Evolutionary conservation across 2,113 vertebrate species (phyloP).

Genomic region (Holacanthus passer): DNA sequence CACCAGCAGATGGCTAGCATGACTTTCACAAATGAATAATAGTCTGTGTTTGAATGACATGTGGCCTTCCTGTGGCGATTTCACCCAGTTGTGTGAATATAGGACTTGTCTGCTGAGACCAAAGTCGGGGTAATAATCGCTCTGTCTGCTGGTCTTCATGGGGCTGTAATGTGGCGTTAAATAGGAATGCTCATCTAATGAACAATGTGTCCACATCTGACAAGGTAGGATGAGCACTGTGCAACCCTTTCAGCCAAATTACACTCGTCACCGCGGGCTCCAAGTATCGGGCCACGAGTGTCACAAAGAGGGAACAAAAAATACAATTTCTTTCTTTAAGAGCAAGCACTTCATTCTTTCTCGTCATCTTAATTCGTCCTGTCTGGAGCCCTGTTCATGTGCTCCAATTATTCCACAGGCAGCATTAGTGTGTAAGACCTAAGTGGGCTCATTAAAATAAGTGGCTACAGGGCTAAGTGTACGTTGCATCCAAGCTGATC

Average conservation of each 20-base stretch:
- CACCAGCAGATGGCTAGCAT: constrained; percentile 43
- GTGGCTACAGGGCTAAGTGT: constrained; percentile 67
- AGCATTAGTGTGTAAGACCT: constrained; percentile 72
- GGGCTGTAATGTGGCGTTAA: constrained; percentile 81
- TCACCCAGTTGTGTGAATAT: constrained; percentile 51
- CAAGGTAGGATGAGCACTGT: constrained; percentile 74
- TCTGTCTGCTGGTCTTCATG: constrained; percentile 61
- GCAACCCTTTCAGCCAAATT: constrained; percentile 75
- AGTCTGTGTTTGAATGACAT: constrained; percentile 56
- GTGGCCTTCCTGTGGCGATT: constrained; percentile 53
- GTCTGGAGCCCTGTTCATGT: constrained; percentile 60
- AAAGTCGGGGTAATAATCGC: constrained; percentile 73
- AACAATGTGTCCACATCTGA: constrained; percentile 80
- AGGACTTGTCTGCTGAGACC: constrained; percentile 61
- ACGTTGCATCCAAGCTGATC: constrained; percentile 48
- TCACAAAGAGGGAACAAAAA: constrained; percentile 39
- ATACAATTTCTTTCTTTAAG: constrained; percentile 40
- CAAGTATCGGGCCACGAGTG: constrained; percentile 9
- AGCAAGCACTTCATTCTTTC: constrained; percentile 51
- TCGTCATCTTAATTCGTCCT: constrained; percentile 45
- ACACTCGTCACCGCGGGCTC: constrained; percentile 42
- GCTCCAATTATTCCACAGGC: constrained; percentile 72
- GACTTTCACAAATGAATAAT: constrained; percentile 58
- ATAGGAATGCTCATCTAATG: constrained; percentile 79
- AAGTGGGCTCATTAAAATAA: constrained; percentile 83